Evolutionary conservation across 92 coral and sea anemone genomes (phyloP), one percentile per base, ranked within the genome.

Genomic region (Epizoanthus illoricatus): DNA sequence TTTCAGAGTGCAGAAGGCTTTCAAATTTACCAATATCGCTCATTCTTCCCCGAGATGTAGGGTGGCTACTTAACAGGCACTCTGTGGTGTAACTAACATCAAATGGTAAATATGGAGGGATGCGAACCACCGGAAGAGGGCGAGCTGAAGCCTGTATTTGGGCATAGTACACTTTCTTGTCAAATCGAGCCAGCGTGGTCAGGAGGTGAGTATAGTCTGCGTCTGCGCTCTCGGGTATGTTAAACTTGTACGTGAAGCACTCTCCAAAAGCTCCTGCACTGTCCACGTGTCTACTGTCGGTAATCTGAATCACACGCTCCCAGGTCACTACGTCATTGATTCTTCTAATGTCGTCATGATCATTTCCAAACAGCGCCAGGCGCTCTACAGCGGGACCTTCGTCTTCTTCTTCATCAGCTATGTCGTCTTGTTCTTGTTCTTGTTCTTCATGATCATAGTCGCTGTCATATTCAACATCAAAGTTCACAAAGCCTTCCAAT

Each of bases 21-120:
- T 73, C 36, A 81, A 93, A 96, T 45, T 68, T 45, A 5, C 55
- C 55, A 6, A 85, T 84, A 18, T 73, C 54, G 21, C 86, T 47
- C 49, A 94, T 76, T 40, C 98, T 90, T 61, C 96, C 95, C 63
- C 84, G 88, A 59, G 91, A 81, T 19, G 85, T 67, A 9, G 99
- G 99, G 65, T 89, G 92, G 56, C 88, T 85, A 39, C 86, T 80
- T 45, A 91, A 61, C 75, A 97, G 87, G 78, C 98, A 91, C 23
- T 93, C 90, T 18, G 89, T 85, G 36, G 94, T 92, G 60, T 97
- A 97, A 39, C 80, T 86, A 84, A 94, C 91, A 24, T 85, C 89
- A 55, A 87, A 81, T 39, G 93, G 84, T 52, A 96, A 71, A 56
- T 84, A 84, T 9, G 83, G 82, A 5, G 93, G 86, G 7, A 86